These are phyloP conservation scores for Phalacrocorax carbo DNA, from an alignment of 2,113 vertebrate genomes.

Conservation along the genomic window DNA sequence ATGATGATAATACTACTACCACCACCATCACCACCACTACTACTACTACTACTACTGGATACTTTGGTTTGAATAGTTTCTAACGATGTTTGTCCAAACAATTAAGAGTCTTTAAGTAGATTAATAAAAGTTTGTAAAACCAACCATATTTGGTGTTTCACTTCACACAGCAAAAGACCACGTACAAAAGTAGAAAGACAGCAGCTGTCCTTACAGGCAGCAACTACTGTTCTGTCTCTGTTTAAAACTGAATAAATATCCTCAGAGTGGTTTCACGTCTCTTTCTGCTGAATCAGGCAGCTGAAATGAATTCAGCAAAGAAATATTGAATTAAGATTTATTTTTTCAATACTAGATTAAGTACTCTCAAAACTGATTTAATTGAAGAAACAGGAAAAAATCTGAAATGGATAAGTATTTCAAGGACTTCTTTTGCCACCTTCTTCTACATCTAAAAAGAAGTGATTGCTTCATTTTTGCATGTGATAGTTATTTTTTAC, in stretches of 20 bases:
- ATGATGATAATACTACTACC: background rate
- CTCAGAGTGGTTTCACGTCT: background rate
- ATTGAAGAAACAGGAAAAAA: background rate
- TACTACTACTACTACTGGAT: background rate
- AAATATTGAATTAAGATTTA: background rate
- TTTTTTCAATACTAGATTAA: background rate
- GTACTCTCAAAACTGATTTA: background rate
- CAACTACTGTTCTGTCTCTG: background rate
- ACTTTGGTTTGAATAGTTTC: background rate
- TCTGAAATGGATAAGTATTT: background rate
- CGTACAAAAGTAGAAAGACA: background rate
- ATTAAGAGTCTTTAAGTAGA: background rate
- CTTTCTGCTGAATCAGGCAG: background rate
- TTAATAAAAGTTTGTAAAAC: background rate
- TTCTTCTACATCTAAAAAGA: background rate
- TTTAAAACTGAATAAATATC: background rate
- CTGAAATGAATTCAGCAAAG: background rate
- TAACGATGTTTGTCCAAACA: background rate
- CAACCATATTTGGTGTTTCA: background rate
- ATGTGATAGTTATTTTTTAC: background rate
- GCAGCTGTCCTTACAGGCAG: background rate
- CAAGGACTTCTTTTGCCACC: background rate
- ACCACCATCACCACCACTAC: background rate
- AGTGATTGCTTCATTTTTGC: background rate
- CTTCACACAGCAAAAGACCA: background rate